Base-by-base conservation (phyloP, 2,888 invertebrate species). In the Drosophila yooni region DNA sequence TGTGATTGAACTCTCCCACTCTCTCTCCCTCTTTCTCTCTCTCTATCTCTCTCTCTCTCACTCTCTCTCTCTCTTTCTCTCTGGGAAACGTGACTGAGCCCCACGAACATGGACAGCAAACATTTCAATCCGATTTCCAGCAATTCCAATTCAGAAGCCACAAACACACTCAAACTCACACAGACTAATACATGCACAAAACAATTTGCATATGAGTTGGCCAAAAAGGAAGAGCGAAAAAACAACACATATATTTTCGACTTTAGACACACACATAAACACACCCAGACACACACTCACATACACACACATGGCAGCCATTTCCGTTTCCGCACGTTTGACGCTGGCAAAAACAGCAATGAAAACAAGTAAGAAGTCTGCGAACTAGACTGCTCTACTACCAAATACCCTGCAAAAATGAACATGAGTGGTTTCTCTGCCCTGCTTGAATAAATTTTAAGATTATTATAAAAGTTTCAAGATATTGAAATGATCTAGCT, bases 261-360 rank as follows among this genome's bases (percentile, higher is more conserved):
- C 71, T 67, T 60, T n/a, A 50, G 66, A 38, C 57, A 57, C 57
- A 54, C 67, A 51, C 56, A 52, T 64, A 53, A 72, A 73, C 72
- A 74, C 72, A 73, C 15, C 15, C 25, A 18, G 51, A 56, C 52
- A 57, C 62, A 36, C 52, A 51, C 56, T 46, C 66, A 48, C 63
- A 51, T 50, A 51, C 68, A 53, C 72, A 71, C 72, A 73, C 72
- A 75, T 73, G 62, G 63, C 81, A 79, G 74, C 83, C 90, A 86
- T 86, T 87, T 88, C 88, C 90, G 90, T 85, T 87, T 87, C 86
- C 90, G 86, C 86, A 87, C 90, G 90, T 79, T 89, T 89, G 86
- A 81, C 83, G 74, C 67, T 81, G 82, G 73, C 74, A 84, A 76
- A 72, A 70, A 71, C 88, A 70, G 50, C 64, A 73, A 63, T 53